These are phyloP conservation scores for Chironomus riparius DNA, from an alignment of 2,888 invertebrate genomes.

Conservation along the genomic window DNA sequence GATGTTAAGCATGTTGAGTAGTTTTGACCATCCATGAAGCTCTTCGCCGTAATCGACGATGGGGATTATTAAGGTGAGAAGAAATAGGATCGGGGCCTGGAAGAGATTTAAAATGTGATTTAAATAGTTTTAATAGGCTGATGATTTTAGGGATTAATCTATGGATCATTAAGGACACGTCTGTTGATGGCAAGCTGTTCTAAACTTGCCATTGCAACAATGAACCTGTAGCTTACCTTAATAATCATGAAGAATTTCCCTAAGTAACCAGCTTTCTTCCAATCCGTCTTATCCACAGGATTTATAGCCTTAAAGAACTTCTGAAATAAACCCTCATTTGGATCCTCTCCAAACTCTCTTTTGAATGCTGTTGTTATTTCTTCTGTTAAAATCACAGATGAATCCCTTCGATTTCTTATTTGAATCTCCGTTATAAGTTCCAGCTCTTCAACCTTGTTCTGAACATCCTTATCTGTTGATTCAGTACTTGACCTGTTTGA, in stretches of 20 bases:
- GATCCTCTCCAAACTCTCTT: not conserved
- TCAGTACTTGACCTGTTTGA: not conserved
- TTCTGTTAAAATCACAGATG: not conserved
- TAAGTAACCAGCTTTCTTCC: constrained; percentile 20
- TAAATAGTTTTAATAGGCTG: not conserved
- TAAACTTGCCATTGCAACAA: too few relatives aligned
- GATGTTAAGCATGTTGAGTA: constrained; percentile 47
- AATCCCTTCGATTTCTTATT: not conserved
- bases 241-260: constrained; percentile 25
- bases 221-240: constrained; percentile 27
- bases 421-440: not conserved
- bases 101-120: constrained; percentile 30
- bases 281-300: constrained; percentile 29
- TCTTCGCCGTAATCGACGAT: constrained; percentile 45
- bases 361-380: not conserved
- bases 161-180: too few relatives aligned
- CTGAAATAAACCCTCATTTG: constrained; percentile 26
- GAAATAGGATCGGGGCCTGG: constrained; percentile 45
- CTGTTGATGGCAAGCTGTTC: too few relatives aligned
- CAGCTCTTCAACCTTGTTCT: not conserved
- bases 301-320: constrained; percentile 28
- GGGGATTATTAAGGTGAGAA: constrained; percentile 48
- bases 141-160: too few relatives aligned
- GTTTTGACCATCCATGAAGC: constrained; percentile 50
- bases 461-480: not conserved